Evolutionary conservation across 2,888 invertebrate genomes (phyloP).

Genomic region (Gymnoscelis rufifasciata): DNA sequence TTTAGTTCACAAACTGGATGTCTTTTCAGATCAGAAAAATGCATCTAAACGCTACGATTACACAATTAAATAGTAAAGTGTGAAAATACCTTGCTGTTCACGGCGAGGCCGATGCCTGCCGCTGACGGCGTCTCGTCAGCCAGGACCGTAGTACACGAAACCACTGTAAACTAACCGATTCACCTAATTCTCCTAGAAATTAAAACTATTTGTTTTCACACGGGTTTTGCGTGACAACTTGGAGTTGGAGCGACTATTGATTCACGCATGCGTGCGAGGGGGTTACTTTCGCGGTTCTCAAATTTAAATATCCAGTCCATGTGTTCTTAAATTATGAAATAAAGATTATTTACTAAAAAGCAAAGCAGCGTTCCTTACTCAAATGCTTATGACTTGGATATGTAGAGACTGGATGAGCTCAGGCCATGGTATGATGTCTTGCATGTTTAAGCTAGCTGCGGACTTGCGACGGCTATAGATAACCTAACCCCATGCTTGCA

Average conservation of each 20-base stretch:
- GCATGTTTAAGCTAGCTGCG: too few relatives aligned
- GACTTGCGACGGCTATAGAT: too few relatives aligned
- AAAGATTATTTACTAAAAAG: neutral
- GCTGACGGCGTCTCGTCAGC: slow-evolving; percentile 66
- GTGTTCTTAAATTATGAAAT: too few relatives aligned
- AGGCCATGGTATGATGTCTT: too few relatives aligned
- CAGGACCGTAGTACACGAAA: slow-evolving; percentile 56
- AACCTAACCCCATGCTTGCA: neutral
- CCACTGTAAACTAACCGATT: slow-evolving; percentile 37
- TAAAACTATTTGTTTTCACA: slow-evolving; percentile 24
- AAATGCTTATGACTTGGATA: too few relatives aligned
- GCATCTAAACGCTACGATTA: neutral
- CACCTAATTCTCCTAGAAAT: slow-evolving; percentile 27
- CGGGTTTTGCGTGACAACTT: slow-evolving; percentile 26
- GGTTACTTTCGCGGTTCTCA: slow-evolving; percentile 11
- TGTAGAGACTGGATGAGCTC: too few relatives aligned
- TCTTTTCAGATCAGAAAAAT: too few relatives aligned
- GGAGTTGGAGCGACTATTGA: slow-evolving; percentile 27
- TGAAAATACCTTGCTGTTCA: slow-evolving; percentile 64
- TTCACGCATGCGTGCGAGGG: slow-evolving; percentile 27
- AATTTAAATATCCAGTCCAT: too few relatives aligned
- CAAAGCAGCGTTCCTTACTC: too few relatives aligned
- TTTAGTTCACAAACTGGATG: too few relatives aligned
- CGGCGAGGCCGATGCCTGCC: slow-evolving; percentile 76
- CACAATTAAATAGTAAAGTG: neutral